These are phyloP conservation scores for Scrobipalpa costella DNA, from an alignment of 2,888 invertebrate genomes.

Conservation along the genomic window DNA sequence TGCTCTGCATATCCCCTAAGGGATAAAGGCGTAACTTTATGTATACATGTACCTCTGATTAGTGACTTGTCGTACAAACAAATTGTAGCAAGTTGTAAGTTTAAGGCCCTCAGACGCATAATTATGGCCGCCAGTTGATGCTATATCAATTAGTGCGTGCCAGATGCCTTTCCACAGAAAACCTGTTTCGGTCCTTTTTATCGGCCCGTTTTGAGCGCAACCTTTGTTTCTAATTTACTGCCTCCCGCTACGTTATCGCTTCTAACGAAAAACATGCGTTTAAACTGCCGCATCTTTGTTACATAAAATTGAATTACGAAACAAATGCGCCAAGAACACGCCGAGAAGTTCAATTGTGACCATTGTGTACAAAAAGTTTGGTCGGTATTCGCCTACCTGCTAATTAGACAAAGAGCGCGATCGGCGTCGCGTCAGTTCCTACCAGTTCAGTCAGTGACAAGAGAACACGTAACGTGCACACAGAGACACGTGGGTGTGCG, in stretches of 20 bases:
- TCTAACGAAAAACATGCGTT: conserved; percentile 19
- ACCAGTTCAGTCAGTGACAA: conserved; percentile 7
- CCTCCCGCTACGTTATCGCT: conserved; percentile 31
- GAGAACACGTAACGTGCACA: conserved; percentile 69
- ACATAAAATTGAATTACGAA: conserved; percentile 50
- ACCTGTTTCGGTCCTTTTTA: conserved; percentile 72
- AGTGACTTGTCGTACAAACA: background rate
- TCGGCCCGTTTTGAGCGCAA: conserved; percentile 49
- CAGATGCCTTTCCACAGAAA: conserved; percentile 68
- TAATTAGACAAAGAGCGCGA: conserved; percentile 76
- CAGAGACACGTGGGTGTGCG: conserved; percentile 55
- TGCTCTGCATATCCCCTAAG: too few relatives aligned
- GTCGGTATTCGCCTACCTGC: conserved; percentile 73
- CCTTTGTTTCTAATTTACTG: conserved; percentile 59
- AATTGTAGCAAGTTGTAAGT: conserved; percentile 28
- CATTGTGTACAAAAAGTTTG: conserved; percentile 52
- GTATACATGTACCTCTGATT: too few relatives aligned
- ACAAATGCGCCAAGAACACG: conserved; percentile 43
- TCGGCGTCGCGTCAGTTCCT: conserved; percentile 54
- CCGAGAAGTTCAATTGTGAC: conserved; percentile 44
- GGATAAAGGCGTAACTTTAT: too few relatives aligned
- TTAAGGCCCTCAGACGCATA: conserved; percentile 41
- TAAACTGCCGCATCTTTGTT: conserved; percentile 32
- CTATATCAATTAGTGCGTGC: conserved; percentile 74
- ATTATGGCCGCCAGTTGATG: conserved; percentile 66